Base-by-base conservation (phyloP, 23 tunicate species). In the Phallusia fumigata region DNA sequence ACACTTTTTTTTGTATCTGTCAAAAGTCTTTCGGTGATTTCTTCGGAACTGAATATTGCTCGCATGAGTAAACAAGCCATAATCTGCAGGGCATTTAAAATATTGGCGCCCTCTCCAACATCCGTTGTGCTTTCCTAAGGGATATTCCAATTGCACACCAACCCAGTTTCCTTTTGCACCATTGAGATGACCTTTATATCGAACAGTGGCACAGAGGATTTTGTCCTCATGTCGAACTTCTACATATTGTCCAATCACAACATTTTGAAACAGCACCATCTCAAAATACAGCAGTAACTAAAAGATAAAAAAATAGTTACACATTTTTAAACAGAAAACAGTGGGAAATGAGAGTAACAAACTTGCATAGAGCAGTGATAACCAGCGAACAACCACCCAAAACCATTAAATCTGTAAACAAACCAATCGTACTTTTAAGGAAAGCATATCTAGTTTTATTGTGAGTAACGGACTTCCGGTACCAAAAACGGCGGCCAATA, bases 1-100 rank as follows among this genome's bases (percentile, higher is more conserved):
- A 40, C 69, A 33, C 50, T 83, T 82, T 64, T 84, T 92, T 52
- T 28, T 64, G 51, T 89, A 89, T 33, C 65, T 80, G 82, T 89
- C 80, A 33, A 80, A 65, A n/a, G 83, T 76, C 75, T 79, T 85
- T 40, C 90, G 72, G 19, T 26, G 76, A 30, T 24, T 51, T 44
- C 69, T 73, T n/a, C 65, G 47, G 64, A 89, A 94, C 18, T 87
- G 77, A 34, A 94, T 78, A 36, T 94, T 89, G 53, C 90, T 75
- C 13, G 98, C 88, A 82, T 94, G 98, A 18, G 98, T 89, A 79
- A 94, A 94, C 30, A 94, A 31, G 12, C 98, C 98, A 76, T 75
- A 79, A 22, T 89, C 78, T n/a, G 69, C 75, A 31, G 90, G 82
- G 32, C 94, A 89, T 65, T 92, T 85, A 52, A 94, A 94, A 80